Base-by-base conservation (phyloP, 92 coral and sea anemone species). In the Zoanthus solanderi region DNA sequence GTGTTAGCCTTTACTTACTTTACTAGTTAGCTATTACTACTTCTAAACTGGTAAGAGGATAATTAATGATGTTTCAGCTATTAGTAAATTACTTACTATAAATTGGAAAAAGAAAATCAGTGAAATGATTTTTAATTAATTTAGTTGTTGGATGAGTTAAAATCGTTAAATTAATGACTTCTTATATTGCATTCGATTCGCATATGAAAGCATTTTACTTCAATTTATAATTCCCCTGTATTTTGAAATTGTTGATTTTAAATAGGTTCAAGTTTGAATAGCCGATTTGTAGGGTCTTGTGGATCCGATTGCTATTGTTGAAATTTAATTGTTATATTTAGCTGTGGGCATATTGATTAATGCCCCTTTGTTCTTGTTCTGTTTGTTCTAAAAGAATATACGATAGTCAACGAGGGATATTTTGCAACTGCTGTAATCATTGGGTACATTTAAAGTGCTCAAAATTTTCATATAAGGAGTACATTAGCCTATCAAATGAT, bases 391-490 rank as follows among this genome's bases (percentile, higher is more conserved):
- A 61, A 61, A 61, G 68, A 61, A 7, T 61, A 61, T 61, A 2
- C 7, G 68, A 61, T 61, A 61, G 68, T 61, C 23, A 61, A 61
- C 4, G 68, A 6, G 68, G 68, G 28, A 61, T 17, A 61, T 61
- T 61, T 61, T 61, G 23, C 7, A 6, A 61, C 30, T 61, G 68
- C 30, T 61, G 68, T 61, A 61, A 61, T 2, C 68, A 61, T 6
- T 61, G 68, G 68, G 68, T 61, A 6, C 68, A 61, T 61, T 61
- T 61, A 61, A 61, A 6, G 7, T 61, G 68, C 68, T 2, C 68
- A 61, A 61, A 61, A 61, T 45, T 82, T 82, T 65, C 86, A 2
- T 82, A 66, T 9, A 44, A 82, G 0, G 86, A 82, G 76, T 82
- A 82, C 75, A 42, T 4, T 9, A 65, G 60, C 8, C 2, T 82